Conservation (phyloP, 2,797 vertebrate genomes). For the Aotus griseimembra region DNA sequence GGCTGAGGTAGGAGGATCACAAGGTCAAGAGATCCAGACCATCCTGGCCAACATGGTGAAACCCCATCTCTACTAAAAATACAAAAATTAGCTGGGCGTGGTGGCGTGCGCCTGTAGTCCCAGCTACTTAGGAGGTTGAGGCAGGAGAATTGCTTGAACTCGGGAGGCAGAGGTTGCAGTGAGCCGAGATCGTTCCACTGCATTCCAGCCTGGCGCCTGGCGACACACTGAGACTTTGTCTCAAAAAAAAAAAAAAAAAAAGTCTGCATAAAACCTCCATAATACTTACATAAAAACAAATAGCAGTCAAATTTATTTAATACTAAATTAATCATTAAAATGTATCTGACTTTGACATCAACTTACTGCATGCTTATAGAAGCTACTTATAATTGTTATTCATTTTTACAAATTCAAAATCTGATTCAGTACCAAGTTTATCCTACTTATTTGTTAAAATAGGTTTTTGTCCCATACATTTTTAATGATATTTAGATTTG, state of each 20-base stretch:
- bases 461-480: not conserved
- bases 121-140: too few species aligned
- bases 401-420: slow-evolving; percentile 41
- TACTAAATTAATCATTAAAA: slow-evolving; percentile 23
- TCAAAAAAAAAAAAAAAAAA: not conserved
- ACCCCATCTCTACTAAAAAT: too few species aligned
- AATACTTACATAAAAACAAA: slow-evolving; percentile 22
- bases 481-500: not conserved
- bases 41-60: too few species aligned
- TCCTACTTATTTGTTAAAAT: not conserved
- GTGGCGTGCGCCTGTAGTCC: too few species aligned
- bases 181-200: too few species aligned
- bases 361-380: slow-evolving; percentile 27
- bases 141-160: too few species aligned
- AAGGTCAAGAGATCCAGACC: too few species aligned
- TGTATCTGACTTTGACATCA: not conserved
- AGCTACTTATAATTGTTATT: slow-evolving; percentile 8
- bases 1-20: too few species aligned
- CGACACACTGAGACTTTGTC: too few species aligned
- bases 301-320: not conserved
- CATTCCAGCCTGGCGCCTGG: too few species aligned
- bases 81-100: too few species aligned
- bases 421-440: not conserved
- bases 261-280: not conserved
- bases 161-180: too few species aligned